These are phyloP conservation scores for Myripristis jacobus DNA, from an alignment of 2,797 vertebrate genomes.

Conservation along the genomic window DNA sequence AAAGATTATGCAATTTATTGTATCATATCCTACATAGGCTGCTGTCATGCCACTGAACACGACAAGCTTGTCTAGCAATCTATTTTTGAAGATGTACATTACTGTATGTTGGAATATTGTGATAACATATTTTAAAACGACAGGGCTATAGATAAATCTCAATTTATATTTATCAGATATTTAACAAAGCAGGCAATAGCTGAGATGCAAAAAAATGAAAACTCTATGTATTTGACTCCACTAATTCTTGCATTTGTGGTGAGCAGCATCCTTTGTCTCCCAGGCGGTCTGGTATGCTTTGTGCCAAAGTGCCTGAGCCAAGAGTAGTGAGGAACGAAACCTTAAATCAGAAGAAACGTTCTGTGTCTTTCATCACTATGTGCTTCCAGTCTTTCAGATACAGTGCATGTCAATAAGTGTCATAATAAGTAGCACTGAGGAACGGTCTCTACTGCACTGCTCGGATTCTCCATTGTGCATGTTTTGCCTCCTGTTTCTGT, in stretches of 20 bases:
- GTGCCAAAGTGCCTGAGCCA: slow-evolving; percentile 57
- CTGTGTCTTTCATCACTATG: slow-evolving; percentile 41
- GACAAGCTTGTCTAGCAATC: slow-evolving; percentile 33
- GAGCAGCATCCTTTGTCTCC: neutral
- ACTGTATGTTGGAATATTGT: slow-evolving; percentile 35
- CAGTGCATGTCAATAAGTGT: slow-evolving; percentile 27
- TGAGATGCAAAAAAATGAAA: slow-evolving; percentile 30
- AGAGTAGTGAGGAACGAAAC: slow-evolving; percentile 38
- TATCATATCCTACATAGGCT: slow-evolving; percentile 47
- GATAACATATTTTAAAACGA: slow-evolving; percentile 55
- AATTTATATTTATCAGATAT: slow-evolving; percentile 69
- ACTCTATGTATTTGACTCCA: slow-evolving; percentile 32
- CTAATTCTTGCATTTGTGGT: slow-evolving; percentile 29
- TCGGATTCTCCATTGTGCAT: slow-evolving; percentile 44
- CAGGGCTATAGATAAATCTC: slow-evolving; percentile 34
- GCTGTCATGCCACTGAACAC: slow-evolving; percentile 52
- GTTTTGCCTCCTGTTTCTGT: slow-evolving; percentile 39
- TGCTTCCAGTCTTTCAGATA: slow-evolving; percentile 36
- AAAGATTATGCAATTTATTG: slow-evolving; percentile 71
- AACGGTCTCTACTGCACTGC: neutral
- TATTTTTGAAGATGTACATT: slow-evolving; percentile 57
- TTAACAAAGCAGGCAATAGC: slow-evolving; percentile 55
- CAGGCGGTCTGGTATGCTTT: slow-evolving; percentile 43
- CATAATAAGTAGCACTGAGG: neutral
- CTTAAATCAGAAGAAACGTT: slow-evolving; percentile 31